These are phyloP conservation scores for Chironomus tentans DNA, from an alignment of 2,888 invertebrate species.

Conservation along the genomic window DNA sequence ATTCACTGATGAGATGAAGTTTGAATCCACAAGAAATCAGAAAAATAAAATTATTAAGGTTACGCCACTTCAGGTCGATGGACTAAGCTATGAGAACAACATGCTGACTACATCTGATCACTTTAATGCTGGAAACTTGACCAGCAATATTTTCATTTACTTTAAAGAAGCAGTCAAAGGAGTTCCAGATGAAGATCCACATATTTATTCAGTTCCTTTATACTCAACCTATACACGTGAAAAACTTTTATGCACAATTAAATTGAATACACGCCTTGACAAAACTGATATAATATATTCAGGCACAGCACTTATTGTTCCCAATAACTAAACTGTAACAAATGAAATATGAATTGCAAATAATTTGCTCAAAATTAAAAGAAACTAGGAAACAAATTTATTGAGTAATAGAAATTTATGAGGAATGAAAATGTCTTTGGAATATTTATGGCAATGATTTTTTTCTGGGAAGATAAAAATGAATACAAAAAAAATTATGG, in stretches of 20 bases:
- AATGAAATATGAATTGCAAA: too few relatives aligned
- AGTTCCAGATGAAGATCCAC: not conserved
- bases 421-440: too few relatives aligned
- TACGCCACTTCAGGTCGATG: conserved; percentile 12
- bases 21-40: not conserved
- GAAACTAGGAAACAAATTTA: too few relatives aligned
- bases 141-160: not conserved
- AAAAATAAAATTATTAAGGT: not conserved
- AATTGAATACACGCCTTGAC: not conserved
- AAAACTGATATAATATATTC: conserved; percentile 11
- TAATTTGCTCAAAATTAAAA: too few relatives aligned
- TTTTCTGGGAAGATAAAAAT: too few relatives aligned
- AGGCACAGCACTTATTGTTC: conserved; percentile 19
- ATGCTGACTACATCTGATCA: not conserved
- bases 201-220: not conserved
- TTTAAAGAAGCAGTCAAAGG: not conserved
- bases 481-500: too few relatives aligned
- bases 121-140: not conserved
- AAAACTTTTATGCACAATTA: conserved; percentile 21
- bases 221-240: conserved; percentile 13
- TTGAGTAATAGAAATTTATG: too few relatives aligned
- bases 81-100: not conserved
- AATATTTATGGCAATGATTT: too few relatives aligned
- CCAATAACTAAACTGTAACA: conserved; percentile 1
- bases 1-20: not conserved